Evolutionary conservation across 1,140 invertebrate species (phyloP), one percentile per base, ranked within the genome.

Genomic region (Chionoecetes opilio): DNA sequence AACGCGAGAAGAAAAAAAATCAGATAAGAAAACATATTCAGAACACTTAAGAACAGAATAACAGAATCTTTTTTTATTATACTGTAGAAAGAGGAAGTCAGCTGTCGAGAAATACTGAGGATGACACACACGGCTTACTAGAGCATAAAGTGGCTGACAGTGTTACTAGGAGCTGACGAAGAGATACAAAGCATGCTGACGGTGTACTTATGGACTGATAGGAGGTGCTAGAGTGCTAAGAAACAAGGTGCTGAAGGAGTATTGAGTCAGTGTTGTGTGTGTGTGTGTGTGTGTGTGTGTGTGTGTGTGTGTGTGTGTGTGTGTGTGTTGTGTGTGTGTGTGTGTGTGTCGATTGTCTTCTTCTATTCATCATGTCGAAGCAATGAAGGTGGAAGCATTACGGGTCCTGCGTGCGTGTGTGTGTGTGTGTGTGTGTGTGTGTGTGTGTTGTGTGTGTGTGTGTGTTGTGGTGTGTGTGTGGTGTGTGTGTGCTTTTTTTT

Each of bases 361-460:
- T n/a, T n/a, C 21, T 75, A n/a, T 26, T 75, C 63, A 75, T 1
- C 21, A 5, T 75, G 63, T n/a, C 6, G 63, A 21, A 75, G 63
- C 2, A 75, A 75, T 63, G 53, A 21, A 26, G 53, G 21, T 21
- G 63, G 63, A 46, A 14, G 41, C 26, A 1, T 38, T 86, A 1
- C n/a, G 35, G 6, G 32, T 6, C 32, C 84, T 34, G 84, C 35
- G 84, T 84, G 82, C 29, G 82, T 84, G 82, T 84, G 82, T 84
- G 82, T 84, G 82, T 84, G 84, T 34, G 29, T 86, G 84, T 86
- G 84, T 86, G 84, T 86, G 84, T 86, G 84, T 86, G 84, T 35
- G 84, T 86, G 84, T 86, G 84, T 11, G 84, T 86, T 31, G 41
- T 46, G 41, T 46, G 41, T 46, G 41, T 46, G 41, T 46, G 41